Conservation (phyloP, 2,888 invertebrate genomes). For the Himalopsyche kuldschensis region DNA sequence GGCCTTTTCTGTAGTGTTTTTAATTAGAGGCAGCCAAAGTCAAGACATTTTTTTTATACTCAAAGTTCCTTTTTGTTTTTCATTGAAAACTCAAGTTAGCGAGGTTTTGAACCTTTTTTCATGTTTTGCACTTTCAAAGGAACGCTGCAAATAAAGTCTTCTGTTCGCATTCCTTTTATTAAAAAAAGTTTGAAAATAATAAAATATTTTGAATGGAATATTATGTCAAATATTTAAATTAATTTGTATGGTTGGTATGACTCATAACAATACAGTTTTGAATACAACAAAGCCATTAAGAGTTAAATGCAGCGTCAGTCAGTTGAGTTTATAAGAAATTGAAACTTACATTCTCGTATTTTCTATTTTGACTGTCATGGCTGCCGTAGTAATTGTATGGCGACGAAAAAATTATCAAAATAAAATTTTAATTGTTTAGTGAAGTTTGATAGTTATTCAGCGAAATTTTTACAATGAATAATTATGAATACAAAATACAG, state of each 20-base stretch:
- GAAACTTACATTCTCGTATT: too few species aligned
- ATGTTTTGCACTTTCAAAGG: not conserved
- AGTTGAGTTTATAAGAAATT: too few species aligned
- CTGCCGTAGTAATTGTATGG: too few species aligned
- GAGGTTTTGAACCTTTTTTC: not conserved
- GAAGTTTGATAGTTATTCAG: too few species aligned
- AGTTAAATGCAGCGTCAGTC: too few species aligned
- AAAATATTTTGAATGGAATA: not conserved
- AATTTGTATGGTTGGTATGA: not conserved
- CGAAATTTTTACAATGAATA: too few species aligned
- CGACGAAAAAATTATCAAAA: too few species aligned
- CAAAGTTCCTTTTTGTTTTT: not conserved
- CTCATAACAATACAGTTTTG: too few species aligned
- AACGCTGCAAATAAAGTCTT: not conserved
- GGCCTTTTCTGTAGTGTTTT: not conserved
- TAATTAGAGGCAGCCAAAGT: not conserved
- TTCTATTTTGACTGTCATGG: too few species aligned
- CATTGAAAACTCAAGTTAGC: not conserved
- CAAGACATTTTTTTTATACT: not conserved
- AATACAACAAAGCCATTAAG: too few species aligned
- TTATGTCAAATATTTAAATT: not conserved
- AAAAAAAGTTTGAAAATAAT: not conserved
- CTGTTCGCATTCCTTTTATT: not conserved
- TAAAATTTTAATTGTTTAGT: too few species aligned
- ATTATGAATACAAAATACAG: too few species aligned